Evolutionary conservation across 1,140 invertebrate species (phyloP).

Genomic region (Zophobas morio): DNA sequence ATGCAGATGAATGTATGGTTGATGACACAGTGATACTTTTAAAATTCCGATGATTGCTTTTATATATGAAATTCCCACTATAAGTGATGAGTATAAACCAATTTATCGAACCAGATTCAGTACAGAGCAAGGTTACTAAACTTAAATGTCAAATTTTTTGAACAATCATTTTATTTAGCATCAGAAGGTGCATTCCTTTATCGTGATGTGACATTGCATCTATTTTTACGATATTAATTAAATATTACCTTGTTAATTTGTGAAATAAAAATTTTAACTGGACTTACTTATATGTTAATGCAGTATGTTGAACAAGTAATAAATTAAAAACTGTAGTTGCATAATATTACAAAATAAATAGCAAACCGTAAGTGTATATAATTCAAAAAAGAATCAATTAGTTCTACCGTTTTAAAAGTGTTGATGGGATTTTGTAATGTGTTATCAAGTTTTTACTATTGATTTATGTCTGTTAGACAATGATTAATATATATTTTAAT

Average conservation of each 20-base stretch:
- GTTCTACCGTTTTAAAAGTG: too few relatives aligned
- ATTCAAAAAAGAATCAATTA: too few relatives aligned
- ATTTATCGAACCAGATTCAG: constrained; percentile 26
- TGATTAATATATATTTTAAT: too few relatives aligned
- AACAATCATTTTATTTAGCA: constrained; percentile 19
- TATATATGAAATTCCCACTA: constrained; percentile 44
- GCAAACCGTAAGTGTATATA: too few relatives aligned
- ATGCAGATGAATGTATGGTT: constrained; percentile 1
- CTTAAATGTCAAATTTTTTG: constrained; percentile 32
- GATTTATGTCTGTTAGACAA: too few relatives aligned
- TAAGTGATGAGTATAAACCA: constrained; percentile 17
- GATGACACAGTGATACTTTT: constrained; percentile 27
- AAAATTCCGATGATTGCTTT: constrained; percentile 36
- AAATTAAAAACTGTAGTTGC: background rate
- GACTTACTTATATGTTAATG: background rate
- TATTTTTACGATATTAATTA: constrained; percentile 5
- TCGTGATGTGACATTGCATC: constrained; percentile 4
- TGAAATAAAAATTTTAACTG: background rate
- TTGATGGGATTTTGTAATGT: too few relatives aligned
- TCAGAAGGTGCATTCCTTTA: constrained; percentile 32
- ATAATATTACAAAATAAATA: background rate
- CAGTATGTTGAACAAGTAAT: background rate
- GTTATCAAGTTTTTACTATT: too few relatives aligned
- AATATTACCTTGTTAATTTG: background rate
- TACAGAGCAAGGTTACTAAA: constrained; percentile 44